Base-by-base conservation (phyloP, 2,797 vertebrate genomes). In the Rachycentron canadum region DNA sequence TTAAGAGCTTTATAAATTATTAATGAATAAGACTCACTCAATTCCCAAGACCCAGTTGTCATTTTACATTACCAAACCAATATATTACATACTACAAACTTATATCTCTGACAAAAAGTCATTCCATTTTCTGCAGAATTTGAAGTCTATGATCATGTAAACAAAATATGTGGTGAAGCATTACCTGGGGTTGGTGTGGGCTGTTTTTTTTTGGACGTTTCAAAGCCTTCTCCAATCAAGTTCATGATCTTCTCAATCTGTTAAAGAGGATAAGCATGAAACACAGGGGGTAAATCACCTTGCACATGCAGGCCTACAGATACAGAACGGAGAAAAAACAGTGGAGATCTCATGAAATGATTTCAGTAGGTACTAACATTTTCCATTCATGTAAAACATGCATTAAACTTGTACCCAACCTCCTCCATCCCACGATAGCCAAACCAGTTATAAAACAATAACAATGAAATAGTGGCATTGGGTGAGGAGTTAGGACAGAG, bases 231-330 rank as follows among this genome's bases (percentile, higher is more conserved):
- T 17, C 97, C 98, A 19, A 99, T 99, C 68, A 98, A 95, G 75
- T 96, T 97, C 97, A 99, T 99, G 90, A 99, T 98, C 91, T 98
- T 99, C 93, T 99, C 98, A 76, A 99, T 99, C 98, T 99, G 96
- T 85, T 12, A 9, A 69, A 87, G 50, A 78, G 9, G 81, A 73
- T 12, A 72, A 67, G 28, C 5, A 43, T 2, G 21, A 70, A 61
- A 68, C 28, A 62, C 7, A n/a, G 57, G 30, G 61, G 1, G n/a
- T 1, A 11, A 50, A 50, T 49, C 21, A 49, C 47, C 36, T 68
- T 13, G 4, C 21, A 23, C 2, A 9, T 38, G 12, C 1, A 38
- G 2, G 10, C 12, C 12, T 40, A 32, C 32, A 32, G 32, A 32
- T 32, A 32, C 32, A 17, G 41, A 17, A 16, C 10, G 1, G 14